Evolutionary conservation across 53 echinoderm and acorn worm species (phyloP).

Genomic region (Paracentrotus lividus): DNA sequence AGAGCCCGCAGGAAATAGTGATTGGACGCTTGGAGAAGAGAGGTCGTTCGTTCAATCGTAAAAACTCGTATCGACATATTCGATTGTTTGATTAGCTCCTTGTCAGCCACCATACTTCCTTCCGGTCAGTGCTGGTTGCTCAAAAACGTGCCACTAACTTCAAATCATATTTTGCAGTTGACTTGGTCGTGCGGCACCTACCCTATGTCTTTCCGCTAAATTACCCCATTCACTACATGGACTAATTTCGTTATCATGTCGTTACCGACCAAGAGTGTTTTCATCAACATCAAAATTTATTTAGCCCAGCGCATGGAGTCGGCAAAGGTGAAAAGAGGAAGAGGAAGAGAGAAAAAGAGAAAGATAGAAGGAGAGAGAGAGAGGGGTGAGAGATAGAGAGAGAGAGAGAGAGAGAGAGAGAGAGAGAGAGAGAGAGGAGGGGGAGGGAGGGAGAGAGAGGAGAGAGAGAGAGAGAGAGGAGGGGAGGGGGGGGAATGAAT

Average conservation of each 20-base stretch:
- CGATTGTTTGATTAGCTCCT: constrained; percentile 54
- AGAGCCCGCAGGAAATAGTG: background rate
- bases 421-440: background rate
- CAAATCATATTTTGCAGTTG: constrained; percentile 64
- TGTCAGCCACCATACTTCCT: constrained; percentile 54
- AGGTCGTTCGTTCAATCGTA: constrained; percentile 18
- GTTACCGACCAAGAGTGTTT: constrained; percentile 34
- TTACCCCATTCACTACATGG: constrained; percentile 49
- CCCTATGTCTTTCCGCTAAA: constrained; percentile 60
- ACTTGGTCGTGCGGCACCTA: background rate
- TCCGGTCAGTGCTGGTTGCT: background rate
- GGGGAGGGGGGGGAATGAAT: background rate
- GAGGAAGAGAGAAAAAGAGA: background rate
- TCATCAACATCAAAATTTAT: constrained; percentile 52
- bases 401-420: background rate
- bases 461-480: background rate
- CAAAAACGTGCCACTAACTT: constrained; percentile 49
- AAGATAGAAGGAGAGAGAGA: background rate
- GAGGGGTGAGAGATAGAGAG: background rate
- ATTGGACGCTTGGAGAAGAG: background rate
- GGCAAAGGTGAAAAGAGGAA: background rate
- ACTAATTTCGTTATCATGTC: constrained; percentile 61
- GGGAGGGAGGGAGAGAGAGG: background rate
- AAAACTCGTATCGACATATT: constrained; percentile 54
- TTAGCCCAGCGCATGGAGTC: constrained; percentile 4